Evolutionary conservation across 2,113 vertebrate species (phyloP).

Genomic region (Albula glossodonta): DNA sequence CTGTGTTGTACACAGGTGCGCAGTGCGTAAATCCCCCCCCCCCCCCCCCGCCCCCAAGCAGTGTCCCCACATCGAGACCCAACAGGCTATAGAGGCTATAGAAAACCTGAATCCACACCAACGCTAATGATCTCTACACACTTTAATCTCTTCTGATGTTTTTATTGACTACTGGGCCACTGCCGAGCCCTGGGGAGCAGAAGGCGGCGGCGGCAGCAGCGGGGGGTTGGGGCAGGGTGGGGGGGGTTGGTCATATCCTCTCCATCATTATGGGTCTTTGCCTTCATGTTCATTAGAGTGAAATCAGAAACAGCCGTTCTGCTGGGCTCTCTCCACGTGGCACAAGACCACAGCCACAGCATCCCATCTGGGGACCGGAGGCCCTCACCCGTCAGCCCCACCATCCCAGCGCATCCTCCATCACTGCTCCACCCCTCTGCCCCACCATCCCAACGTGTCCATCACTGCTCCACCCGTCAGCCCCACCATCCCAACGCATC

Average conservation of each 20-base stretch:
- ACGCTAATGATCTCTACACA: conserved; percentile 37
- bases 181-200: conserved; percentile 18
- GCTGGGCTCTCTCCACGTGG: conserved; percentile 25
- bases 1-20: too few species aligned
- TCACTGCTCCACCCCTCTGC: too few species aligned
- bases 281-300: conserved; percentile 17
- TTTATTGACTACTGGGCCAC: conserved; percentile 41
- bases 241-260: conserved; percentile 21
- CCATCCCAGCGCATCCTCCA: too few species aligned
- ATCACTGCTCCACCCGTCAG: background rate
- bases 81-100: background rate
- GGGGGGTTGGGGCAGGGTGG: background rate
- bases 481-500: too few species aligned
- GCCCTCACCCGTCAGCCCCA: background rate
- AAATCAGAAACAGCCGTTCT: conserved; percentile 44
- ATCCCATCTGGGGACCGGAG: background rate
- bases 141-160: conserved; percentile 24
- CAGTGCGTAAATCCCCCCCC: too few species aligned
- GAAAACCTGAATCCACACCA: background rate
- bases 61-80: background rate
- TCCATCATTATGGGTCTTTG: conserved; percentile 20
- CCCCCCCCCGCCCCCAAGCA: background rate
- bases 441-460: too few species aligned
- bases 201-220: too few species aligned
- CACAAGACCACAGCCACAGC: background rate